Evolutionary conservation across 2,113 vertebrate species (phyloP), one percentile per base, ranked within the genome.

Genomic region (Austrofundulus limnaeus): DNA sequence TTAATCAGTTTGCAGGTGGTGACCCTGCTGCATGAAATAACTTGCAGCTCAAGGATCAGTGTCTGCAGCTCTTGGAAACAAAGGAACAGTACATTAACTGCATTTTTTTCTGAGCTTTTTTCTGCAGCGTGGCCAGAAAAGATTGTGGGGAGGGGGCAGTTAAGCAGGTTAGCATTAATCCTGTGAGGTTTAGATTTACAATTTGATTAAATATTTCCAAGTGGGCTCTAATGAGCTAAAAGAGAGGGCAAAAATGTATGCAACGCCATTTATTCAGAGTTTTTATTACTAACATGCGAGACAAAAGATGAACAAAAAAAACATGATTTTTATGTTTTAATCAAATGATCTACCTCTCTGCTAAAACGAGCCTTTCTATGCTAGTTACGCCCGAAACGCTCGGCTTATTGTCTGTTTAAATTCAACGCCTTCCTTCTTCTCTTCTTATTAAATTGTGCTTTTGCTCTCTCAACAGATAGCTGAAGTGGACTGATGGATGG

Each of bases 1-100:
- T 17, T 53, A 65, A 48, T 53, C 48, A 2, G 38, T 52, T 57
- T 50, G 42, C 77, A 82, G 87, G 92, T 92, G 91, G 88, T 87
- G 87, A 86, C 67, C 78, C 63, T 65, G 41, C 31, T 11, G 2
- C 43, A 23, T 11, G 57, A 28, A 34, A 47, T n/a, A n/a, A n/a
- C n/a, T n/a, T n/a, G 52, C 51, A 46, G 53, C 14, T 51, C 28
- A 57, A 62, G 82, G 71, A 43, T 70, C 57, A 63, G 75, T 69
- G 77, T 57, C 52, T 69, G 34, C 12, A 34, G 34, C 17, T 11
- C 53, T 34, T 24, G 9, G 31, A 21, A 81, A 80, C 70, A 87
- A 80, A 84, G 46, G 60, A 66, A 13, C 42, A 54, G 55, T 54
- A 31, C 58, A 54, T 38, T 10, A 43, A 55, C 9, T 61, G 9